Percentiles rank a stretch among this genome's conserved stretches.
Conservation (phyloP, 2,888 invertebrate genomes). For the Cantharis lateralis region DNA sequence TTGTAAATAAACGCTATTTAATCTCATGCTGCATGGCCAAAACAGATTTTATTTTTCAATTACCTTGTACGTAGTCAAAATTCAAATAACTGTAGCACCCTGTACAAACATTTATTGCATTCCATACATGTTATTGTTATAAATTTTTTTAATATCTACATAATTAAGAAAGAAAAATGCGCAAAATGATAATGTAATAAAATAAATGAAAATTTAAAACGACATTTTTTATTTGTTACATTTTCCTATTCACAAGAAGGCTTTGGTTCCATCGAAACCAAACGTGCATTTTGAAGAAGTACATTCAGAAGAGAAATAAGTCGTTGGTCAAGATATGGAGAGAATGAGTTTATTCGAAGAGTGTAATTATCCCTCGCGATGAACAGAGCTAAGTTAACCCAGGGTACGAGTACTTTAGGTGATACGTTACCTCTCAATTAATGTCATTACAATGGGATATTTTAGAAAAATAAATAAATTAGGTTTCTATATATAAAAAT, state of each 20-base stretch:
- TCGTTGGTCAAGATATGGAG: too few relatives aligned
- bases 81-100: neutral
- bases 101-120: constrained; percentile 51
- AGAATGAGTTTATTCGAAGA: too few relatives aligned
- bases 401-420: too few relatives aligned
- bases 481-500: constrained; percentile 22
- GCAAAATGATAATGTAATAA: constrained; percentile 24
- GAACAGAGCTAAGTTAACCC: too few relatives aligned
- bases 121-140: constrained; percentile 55
- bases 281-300: too few relatives aligned
- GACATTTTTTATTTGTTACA: constrained; percentile 41
- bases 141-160: constrained; percentile 39
- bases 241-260: constrained; percentile 32
- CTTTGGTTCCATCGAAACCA: too few relatives aligned
- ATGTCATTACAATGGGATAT: too few relatives aligned
- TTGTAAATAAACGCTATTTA: neutral
- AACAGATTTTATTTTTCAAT: neutral
- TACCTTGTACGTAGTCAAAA: neutral
- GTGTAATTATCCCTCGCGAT: too few relatives aligned
- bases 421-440: neutral
- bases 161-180: constrained; percentile 15
- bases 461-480: constrained; percentile 10
- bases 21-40: neutral
- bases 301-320: too few relatives aligned
- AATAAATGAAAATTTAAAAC: constrained; percentile 21